Evolutionary conservation across 2,797 vertebrate species (phyloP).

Genomic region (Brachymystax lenok): DNA sequence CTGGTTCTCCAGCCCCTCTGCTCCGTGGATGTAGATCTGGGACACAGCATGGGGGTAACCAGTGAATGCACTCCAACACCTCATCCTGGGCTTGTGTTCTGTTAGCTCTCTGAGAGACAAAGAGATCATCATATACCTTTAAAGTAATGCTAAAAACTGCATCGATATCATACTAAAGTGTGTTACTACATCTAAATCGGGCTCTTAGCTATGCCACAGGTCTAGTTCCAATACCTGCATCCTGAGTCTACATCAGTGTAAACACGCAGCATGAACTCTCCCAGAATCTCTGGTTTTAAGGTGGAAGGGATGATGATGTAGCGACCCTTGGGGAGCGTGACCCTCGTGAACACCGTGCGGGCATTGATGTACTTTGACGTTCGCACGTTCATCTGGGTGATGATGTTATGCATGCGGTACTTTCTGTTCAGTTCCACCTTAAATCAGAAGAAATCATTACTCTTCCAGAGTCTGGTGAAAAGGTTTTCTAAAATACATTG

Average conservation of each 20-base stretch:
- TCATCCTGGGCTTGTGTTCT: constrained; percentile 80
- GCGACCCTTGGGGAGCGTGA: constrained; percentile 77
- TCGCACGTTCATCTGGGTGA: constrained; percentile 76
- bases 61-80: constrained; percentile 82
- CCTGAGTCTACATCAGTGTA: constrained; percentile 83
- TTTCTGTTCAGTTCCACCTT: constrained; percentile 93
- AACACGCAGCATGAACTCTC: constrained; percentile 86
- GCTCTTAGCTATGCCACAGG: neutral
- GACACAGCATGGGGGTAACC: constrained; percentile 86
- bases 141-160: neutral
- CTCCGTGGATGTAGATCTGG: constrained; percentile 82
- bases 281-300: constrained; percentile 70
- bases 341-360: constrained; percentile 83
- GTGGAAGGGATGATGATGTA: constrained; percentile 90
- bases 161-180: neutral
- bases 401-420: constrained; percentile 85
- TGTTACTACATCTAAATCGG: neutral
- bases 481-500: too few relatives aligned
- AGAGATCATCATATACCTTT: neutral
- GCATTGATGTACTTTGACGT: constrained; percentile 85
- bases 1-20: constrained; percentile 81
- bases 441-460: neutral
- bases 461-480: too few relatives aligned
- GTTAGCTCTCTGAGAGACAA: constrained; percentile 80
- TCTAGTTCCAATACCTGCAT: constrained; percentile 75